phyloP scores from a whole-genome alignment of 1,140 invertebrate species.

The Ctenoplectra terminalis region DNA sequence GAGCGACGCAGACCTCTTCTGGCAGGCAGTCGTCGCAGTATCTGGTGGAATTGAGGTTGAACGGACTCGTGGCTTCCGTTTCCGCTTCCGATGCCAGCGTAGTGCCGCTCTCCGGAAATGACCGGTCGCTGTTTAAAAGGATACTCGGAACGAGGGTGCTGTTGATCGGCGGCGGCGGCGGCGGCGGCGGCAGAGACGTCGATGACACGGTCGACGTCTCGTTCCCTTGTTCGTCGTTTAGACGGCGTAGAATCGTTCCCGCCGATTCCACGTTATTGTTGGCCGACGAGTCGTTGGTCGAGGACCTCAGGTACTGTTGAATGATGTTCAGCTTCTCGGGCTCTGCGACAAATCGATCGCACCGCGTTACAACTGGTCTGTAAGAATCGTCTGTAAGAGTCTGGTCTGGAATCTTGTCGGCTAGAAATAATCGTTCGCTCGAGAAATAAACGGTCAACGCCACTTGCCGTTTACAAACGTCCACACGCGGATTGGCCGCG shows the following conservation, averaged over 20 bases:
- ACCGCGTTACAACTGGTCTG: no score
- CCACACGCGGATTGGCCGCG: background rate
- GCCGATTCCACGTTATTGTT: slow-evolving; percentile 60
- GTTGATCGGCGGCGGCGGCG: slow-evolving; percentile 24
- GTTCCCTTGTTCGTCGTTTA: slow-evolving; percentile 21
- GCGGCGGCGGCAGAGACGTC: no score
- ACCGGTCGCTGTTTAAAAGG: slow-evolving; percentile 39
- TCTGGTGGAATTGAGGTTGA: slow-evolving; percentile 70
- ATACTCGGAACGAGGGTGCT: background rate
- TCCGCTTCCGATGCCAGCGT: slow-evolving; percentile 16
- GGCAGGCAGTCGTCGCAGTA: slow-evolving; percentile 81
- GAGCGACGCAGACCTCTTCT: slow-evolving; percentile 87
- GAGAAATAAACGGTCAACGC: slow-evolving; percentile 50
- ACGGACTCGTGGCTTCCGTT: slow-evolving; percentile 40
- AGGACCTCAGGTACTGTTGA: slow-evolving; percentile 79
- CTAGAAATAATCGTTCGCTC: slow-evolving; percentile 29
- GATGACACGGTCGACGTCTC: slow-evolving; percentile 16
- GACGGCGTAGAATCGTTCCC: background rate
- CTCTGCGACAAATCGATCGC: slow-evolving; percentile 64
- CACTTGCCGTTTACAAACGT: no score
- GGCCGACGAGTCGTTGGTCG: slow-evolving; percentile 65
- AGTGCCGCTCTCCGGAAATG: slow-evolving; percentile 42
- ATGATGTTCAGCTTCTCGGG: slow-evolving; percentile 81
- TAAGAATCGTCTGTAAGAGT: no score
- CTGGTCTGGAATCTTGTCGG: background rate